Evolutionary conservation across 2,113 vertebrate genomes (phyloP).

Genomic region (Eleginops maclovinus): DNA sequence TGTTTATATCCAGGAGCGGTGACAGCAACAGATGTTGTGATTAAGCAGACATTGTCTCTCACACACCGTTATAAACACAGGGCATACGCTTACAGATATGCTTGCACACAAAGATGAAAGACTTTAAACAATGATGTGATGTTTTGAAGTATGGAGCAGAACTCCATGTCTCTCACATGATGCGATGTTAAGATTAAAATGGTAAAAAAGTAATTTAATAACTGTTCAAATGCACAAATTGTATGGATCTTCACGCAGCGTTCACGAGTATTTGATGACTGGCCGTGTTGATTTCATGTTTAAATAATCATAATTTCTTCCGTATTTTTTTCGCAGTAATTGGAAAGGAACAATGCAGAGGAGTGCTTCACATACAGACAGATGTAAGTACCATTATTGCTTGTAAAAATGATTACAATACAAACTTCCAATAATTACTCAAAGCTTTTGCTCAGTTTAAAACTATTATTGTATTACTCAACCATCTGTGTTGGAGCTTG

Average conservation of each 20-base stretch:
- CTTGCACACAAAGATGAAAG: background rate
- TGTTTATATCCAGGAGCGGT: constrained; percentile 66
- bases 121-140: background rate
- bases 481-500: background rate
- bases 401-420: background rate
- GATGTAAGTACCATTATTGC: background rate
- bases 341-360: background rate
- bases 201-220: background rate
- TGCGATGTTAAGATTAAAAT: background rate
- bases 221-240: background rate
- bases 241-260: background rate
- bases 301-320: background rate
- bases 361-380: background rate
- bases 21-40: constrained; percentile 70
- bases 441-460: constrained; percentile 9
- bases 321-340: background rate
- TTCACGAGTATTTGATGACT: background rate
- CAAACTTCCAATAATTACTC: background rate
- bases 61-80: background rate
- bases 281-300: background rate
- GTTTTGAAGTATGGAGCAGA: background rate
- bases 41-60: constrained; percentile 39
- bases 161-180: background rate
- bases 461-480: background rate
- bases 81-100: background rate